Base-by-base conservation (phyloP, 2,888 invertebrate genomes). In the Eucera pruinosa region DNA sequence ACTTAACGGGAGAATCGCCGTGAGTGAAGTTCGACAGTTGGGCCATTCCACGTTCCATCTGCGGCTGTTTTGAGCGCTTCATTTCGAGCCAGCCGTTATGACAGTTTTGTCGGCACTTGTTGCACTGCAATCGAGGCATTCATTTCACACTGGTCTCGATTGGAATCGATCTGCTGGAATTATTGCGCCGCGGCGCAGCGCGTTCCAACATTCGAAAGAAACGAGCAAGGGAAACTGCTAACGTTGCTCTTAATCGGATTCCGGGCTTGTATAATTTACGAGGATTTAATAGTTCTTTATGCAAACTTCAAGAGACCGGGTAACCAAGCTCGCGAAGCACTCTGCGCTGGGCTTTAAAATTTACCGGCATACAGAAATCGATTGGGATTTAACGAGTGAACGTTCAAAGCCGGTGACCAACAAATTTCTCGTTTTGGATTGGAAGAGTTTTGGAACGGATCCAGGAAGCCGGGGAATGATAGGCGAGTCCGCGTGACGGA, bases 41-140 rank as follows among this genome's bases (percentile, higher is more conserved):
- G n/a, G 20, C n/a, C 45, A 45, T 58, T n/a, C 11, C 25, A 33
- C 30, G 27, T 54, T 36, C 45, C 36, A 41, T 55, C 30, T 23
- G 50, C 27, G 25, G 33, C 57, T 64, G 25, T 64, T 75, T 77
- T 36, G 33, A 64, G 15, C 20, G 20, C 33, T 70, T 61, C 55
- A 18, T 70, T 65, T 54, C 27, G 36, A 39, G n/a, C 30, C 30
- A 41, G 50, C n/a, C 30, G 25, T 61, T 48, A 45, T 61, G 45
- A 69, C 60, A 65, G 52, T 64, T 75, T 75, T n/a, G n/a, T n/a
- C 41, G 39, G 43, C 77, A 78, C 78, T 78, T 78, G 78, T 78
- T 78, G 77, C 78, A 30, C 50, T n/a, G 13, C 6, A 25, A 33
- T 27, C n/a, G n/a, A 0, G 30, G 41, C 64, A 70, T 66, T 77